Evolutionary conservation across 2,797 vertebrate species (phyloP).

Genomic region (Phalloptychus januarius): DNA sequence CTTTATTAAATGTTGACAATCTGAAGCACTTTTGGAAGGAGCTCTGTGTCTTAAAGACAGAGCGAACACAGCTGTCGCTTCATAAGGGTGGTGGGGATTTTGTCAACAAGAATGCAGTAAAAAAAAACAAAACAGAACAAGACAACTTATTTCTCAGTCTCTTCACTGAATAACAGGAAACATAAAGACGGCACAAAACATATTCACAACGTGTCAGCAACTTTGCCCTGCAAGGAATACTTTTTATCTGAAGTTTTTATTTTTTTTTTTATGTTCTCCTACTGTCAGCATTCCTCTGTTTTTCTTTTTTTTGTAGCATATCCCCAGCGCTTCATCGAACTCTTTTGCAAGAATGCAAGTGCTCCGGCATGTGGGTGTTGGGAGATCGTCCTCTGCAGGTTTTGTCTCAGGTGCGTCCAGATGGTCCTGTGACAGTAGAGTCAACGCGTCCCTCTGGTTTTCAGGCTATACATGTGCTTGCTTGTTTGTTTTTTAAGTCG

Average conservation of each 20-base stretch:
- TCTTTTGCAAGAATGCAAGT: conserved; percentile 32
- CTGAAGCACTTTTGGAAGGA: background rate
- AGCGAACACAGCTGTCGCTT: background rate
- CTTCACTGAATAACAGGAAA: conserved; percentile 49
- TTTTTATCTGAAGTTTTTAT: conserved; percentile 48
- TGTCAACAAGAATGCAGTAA: background rate
- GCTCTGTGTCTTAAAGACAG: background rate
- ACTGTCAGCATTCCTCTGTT: conserved; percentile 58
- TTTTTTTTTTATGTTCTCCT: conserved; percentile 41
- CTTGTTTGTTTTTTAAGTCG: background rate
- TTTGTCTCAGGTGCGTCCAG: conserved; percentile 44
- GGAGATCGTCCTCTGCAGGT: conserved; percentile 32
- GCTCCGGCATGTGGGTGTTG: conserved; percentile 1
- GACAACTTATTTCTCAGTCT: conserved; percentile 41
- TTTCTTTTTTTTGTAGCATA: conserved; percentile 31
- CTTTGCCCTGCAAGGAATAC: conserved; percentile 63
- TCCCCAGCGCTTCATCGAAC: conserved; percentile 39
- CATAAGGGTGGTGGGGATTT: background rate
- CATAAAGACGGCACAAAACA: conserved; percentile 38
- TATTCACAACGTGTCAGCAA: conserved; percentile 59
- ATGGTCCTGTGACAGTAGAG: conserved; percentile 34
- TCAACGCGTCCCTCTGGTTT: conserved; percentile 14
- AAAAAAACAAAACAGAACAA: conserved; percentile 17
- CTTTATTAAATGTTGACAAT: background rate
- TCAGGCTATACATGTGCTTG: conserved; percentile 6